Evolutionary conservation across 1,140 invertebrate genomes (phyloP), one percentile per base, ranked within the genome.

Genomic region (Contarinia nasturtii): DNA sequence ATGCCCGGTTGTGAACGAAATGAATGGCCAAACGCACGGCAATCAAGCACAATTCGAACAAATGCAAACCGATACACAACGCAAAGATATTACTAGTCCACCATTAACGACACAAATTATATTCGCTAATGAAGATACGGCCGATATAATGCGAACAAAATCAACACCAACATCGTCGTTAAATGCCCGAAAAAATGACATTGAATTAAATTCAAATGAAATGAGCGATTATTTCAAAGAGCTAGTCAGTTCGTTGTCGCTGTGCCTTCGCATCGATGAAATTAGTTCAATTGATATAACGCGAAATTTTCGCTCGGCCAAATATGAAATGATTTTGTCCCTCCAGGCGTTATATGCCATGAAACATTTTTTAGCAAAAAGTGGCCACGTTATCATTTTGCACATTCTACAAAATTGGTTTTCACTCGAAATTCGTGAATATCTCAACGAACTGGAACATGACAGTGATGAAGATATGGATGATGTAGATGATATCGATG

Each of bases 351-450:
- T 79, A 17, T 68, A 73, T 50, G 69, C 69, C 49, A 60, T 81
- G 49, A 74, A 74, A 56, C 68, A 70, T 47, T 80, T 74, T 64
- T 60, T 81, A 38, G 68, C 73, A 21, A 75, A 73, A 55, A 70
- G 76, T 56, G 75, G 76, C 1, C 77, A 81, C 65, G 70, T 80
- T 20, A 66, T 77, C 51, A 61, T 81, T 51, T 74, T 80, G 61
- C 77, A 80, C 69, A 71, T 79, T 51, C 56, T 72, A 14, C 67
- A 72, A 49, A 72, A 68, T n/a, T 75, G 73, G 72, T 68, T 73
- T 49, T 67, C 71, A 48, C 66, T 74, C 49, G 71, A 71, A 49
- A 65, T 72, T 54, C 66, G 70, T 18, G 57, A 64, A 54, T n/a
- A 14, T 33, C 12, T 22, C 18, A 42, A 38, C 50, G 46, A 46